Evolutionary conservation across 2,113 vertebrate species (phyloP), one percentile per base, ranked within the genome.

Genomic region (Pedionomus torquatus): DNA sequence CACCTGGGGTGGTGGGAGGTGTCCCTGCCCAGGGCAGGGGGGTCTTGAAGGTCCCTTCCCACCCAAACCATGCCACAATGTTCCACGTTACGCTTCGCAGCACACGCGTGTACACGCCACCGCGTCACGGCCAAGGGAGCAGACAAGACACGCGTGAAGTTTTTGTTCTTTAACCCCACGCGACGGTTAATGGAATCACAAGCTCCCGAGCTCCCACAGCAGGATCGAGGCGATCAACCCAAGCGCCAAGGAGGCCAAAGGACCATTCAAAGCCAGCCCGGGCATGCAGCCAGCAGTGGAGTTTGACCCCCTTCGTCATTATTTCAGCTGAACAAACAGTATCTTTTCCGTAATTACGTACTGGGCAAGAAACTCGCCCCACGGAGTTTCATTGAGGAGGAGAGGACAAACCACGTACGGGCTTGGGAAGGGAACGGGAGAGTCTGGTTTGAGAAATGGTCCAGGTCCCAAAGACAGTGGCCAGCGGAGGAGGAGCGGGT

Each of bases 91-190:
- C 31, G 31, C 78, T 65, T 13, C 18, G 44, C 44, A 44, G 44
- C 44, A 44, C 44, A 44, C 17, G 44, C 17, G 44, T 44, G 44
- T 44, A 18, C 44, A 17, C 18, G 44, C 18, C 4, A 12, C n/a
- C 10, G 49, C n/a, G 30, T 66, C 41, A 6, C 7, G 37, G 33
- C 11, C 11, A 31, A 13, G 57, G 1, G 10, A 43, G 19, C 37
- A 0, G 12, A 8, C 7, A 14, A 9, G 1, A 5, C 54, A 17
- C 25, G 1, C 4, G 0, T 5, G 6, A 7, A 6, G 28, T 16
- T 5, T 31, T 13, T 48, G 39, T 5, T 5, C 1, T 4, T 44
- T 4, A n/a, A 19, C 3, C 28, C 52, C 9, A 33, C 14, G 19
- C 57, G 11, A 13, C 0, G 2, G 61, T 14, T 4, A 11, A 11